Evolutionary conservation across 2,888 invertebrate species (phyloP), one percentile per base, ranked within the genome.

Genomic region (Anoplius nigerrimus): DNA sequence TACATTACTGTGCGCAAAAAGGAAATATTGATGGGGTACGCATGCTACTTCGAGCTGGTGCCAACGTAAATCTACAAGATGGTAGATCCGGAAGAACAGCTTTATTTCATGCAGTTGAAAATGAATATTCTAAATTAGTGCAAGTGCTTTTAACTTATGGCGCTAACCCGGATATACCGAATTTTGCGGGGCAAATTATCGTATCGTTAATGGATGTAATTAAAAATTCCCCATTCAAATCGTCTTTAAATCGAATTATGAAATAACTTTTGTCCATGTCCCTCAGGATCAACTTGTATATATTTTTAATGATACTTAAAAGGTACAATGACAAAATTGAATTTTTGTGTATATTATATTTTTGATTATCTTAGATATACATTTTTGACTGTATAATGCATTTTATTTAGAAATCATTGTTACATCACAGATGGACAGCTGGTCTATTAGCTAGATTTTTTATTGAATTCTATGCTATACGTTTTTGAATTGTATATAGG

Each of bases 51-150:
- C n/a, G 57, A 21, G 72, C 72, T 2, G 84, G 82, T 2, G 85
- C 82, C 0, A 73, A 85, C 34, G 61, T 86, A 3, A 84, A 88
- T 76, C 52, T 85, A 2, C 78, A 71, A 6, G 88, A 88, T 51
- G 72, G 70, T 18, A 84, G 81, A 69, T 86, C 87, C 0, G 88
- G 88, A 16, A 79, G 83, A 68, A 87, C 88, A 0, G 63, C 88
- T 5, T 69, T 88, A 2, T 88, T 88, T 72, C 83, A 85, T 56
- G 86, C 88, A 1, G 27, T 88, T 0, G 87, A 88, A 63, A 82
- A 83, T 56, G 60, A 74, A 13, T 66, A 81, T 11, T 55, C 73
- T 15, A 45, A 67, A 0, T 22, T 84, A 0, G 82, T 80, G 0
- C 72, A 75, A 27, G 48, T 70, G 16, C 66, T 88, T 3, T 16